Conservation (phyloP, 2,888 invertebrate genomes). For the Furcula furcula region DNA sequence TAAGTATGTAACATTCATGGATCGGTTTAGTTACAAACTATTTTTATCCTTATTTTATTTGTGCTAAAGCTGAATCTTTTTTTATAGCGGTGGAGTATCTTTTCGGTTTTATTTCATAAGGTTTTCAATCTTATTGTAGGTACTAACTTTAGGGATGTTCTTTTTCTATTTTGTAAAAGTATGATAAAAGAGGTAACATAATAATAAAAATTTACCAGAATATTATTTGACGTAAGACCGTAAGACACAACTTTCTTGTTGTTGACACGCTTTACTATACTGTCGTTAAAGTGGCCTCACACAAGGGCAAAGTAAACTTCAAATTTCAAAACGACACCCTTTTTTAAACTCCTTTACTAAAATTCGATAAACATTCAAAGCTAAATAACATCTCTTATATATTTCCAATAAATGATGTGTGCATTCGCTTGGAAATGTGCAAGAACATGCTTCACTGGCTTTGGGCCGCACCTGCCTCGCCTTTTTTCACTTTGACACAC, state of each 20-base stretch:
- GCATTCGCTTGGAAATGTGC: not conserved
- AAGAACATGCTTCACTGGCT: not conserved
- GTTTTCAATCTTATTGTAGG: not conserved
- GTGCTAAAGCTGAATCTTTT: not conserved
- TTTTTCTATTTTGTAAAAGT: no score
- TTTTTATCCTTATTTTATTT: not conserved
- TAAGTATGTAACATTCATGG: not conserved
- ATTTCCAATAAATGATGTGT: not conserved
- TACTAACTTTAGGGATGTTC: no score
- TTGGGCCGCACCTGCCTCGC: not conserved
- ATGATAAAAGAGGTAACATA: no score
- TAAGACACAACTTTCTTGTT: no score
- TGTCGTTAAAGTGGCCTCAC: no score
- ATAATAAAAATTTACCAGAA: no score
- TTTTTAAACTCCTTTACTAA: no score
- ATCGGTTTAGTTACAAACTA: not conserved
- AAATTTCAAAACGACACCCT: no score
- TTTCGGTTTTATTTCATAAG: not conserved
- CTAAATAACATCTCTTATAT: not conserved
- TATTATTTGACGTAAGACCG: no score
- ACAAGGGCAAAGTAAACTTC: no score
- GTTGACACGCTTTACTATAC: no score
- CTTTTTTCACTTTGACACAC: not conserved
- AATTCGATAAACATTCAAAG: no score
- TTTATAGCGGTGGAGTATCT: not conserved